Percentiles rank a stretch among this genome's conserved stretches.
phyloP scores from a whole-genome alignment of 2,888 invertebrate genomes.

The Anaspis maculata region DNA sequence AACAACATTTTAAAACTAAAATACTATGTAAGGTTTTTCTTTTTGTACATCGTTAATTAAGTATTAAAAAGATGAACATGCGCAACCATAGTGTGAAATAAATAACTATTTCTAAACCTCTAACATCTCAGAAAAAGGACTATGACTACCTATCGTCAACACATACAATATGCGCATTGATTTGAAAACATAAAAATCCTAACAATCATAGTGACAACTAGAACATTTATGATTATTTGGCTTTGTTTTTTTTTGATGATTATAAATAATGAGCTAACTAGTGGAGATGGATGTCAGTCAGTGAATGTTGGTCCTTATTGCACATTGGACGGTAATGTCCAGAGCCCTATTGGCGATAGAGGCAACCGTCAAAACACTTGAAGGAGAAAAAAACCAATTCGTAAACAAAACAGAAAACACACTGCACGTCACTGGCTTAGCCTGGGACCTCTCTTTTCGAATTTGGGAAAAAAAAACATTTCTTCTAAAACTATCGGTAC shows the following conservation, averaged over 20 bases:
- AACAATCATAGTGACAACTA: constrained; percentile 37
- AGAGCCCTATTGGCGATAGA: constrained; percentile 39
- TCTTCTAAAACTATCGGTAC: no score
- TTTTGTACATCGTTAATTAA: constrained; percentile 15
- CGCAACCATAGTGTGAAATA: constrained; percentile 23
- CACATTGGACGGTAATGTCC: constrained; percentile 42
- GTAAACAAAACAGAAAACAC: no score
- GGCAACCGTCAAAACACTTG: constrained; percentile 44
- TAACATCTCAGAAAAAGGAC: constrained; percentile 19
- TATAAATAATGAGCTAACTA: constrained; percentile 41
- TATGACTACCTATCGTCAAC: constrained; percentile 28
- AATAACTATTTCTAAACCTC: constrained; percentile 18
- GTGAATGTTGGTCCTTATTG: constrained; percentile 45
- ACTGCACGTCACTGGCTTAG: no score
- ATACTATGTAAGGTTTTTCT: constrained; percentile 13
- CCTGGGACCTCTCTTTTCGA: no score
- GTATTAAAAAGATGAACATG: constrained; percentile 18
- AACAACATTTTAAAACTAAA: constrained; percentile 17
- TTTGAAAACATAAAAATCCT: constrained; percentile 34
- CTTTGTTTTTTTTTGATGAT: constrained; percentile 34
- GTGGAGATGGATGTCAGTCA: constrained; percentile 42
- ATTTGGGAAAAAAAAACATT: no score
- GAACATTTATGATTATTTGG: constrained; percentile 43
- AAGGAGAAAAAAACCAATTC: constrained; percentile 18
- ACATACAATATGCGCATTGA: constrained; percentile 25